phyloP scores from a whole-genome alignment of 2,888 invertebrate species.

The Melanophora roralis region DNA sequence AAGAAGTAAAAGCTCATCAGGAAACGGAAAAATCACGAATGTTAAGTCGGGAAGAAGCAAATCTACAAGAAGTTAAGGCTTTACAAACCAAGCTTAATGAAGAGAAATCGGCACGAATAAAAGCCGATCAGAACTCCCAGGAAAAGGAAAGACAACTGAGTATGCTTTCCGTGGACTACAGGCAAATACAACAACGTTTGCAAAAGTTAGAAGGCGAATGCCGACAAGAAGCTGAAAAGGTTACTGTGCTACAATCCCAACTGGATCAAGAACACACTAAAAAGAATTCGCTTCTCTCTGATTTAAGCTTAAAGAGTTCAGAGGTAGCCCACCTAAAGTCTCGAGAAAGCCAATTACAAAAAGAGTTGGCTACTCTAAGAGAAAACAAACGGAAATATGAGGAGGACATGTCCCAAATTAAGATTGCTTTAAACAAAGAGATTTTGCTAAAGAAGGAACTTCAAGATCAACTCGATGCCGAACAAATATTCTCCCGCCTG shows the following conservation, averaged over 20 bases:
- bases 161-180: conserved; percentile 95
- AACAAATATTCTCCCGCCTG: conserved; percentile 95
- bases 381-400: conserved; percentile 85
- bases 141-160: conserved; percentile 96
- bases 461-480: conserved; percentile 95
- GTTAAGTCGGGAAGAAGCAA: conserved; percentile 93
- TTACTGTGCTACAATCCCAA: conserved; percentile 88
- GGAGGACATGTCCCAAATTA: conserved; percentile 86
- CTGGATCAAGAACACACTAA: conserved; percentile 95
- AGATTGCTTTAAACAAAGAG: conserved; percentile 82
- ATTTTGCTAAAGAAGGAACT: conserved; percentile 91
- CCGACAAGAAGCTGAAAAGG: conserved; percentile 82
- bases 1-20: conserved; percentile 91
- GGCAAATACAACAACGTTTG: conserved; percentile 93
- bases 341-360: conserved; percentile 84
- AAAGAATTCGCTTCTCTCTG: conserved; percentile 88
- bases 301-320: conserved; percentile 84
- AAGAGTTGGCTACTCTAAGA: conserved; percentile 83
- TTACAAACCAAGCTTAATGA: conserved; percentile 94
- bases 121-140: conserved; percentile 90
- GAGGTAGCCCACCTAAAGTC: conserved; percentile 85
- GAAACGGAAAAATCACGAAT: conserved; percentile 91
- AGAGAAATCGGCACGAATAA: conserved; percentile 91
- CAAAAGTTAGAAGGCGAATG: conserved; percentile 95
- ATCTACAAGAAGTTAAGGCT: conserved; percentile 92